Conservation (phyloP, 1,140 invertebrate genomes). For the Triops cancriformis region DNA sequence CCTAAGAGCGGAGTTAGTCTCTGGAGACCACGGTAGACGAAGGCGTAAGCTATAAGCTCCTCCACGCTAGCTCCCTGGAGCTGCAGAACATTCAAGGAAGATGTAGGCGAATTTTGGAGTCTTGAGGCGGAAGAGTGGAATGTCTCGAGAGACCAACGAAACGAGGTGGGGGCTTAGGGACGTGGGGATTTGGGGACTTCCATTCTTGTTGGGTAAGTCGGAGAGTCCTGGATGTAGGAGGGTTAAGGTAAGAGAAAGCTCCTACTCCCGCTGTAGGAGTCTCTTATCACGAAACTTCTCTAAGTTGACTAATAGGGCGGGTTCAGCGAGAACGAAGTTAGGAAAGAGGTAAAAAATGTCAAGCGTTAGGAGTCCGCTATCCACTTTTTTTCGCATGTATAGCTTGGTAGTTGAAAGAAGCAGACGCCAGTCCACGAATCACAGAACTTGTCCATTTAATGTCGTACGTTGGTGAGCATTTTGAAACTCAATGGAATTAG, state of each 20-base stretch:
- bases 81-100: neutral
- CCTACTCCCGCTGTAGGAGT: neutral
- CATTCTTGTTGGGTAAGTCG: neutral
- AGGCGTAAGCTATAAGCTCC: conserved; percentile 13
- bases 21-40: neutral
- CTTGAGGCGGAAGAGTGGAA: neutral
- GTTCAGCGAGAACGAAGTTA: neutral
- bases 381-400: neutral
- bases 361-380: neutral
- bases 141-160: neutral
- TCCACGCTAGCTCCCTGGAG: neutral
- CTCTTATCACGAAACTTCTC: neutral
- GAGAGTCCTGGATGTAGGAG: neutral
- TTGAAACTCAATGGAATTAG: too few species aligned
- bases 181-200: neutral
- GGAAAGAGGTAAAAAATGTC: neutral
- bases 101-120: neutral
- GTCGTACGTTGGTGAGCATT: too few species aligned
- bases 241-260: neutral
- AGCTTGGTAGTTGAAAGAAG: too few species aligned
- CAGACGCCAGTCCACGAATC: too few species aligned
- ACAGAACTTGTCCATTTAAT: too few species aligned
- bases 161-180: conserved; percentile 11
- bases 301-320: conserved; percentile 4
- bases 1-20: neutral